phyloP scores from a whole-genome alignment of 2,113 vertebrate genomes.

The Zosterops pallidus region DNA sequence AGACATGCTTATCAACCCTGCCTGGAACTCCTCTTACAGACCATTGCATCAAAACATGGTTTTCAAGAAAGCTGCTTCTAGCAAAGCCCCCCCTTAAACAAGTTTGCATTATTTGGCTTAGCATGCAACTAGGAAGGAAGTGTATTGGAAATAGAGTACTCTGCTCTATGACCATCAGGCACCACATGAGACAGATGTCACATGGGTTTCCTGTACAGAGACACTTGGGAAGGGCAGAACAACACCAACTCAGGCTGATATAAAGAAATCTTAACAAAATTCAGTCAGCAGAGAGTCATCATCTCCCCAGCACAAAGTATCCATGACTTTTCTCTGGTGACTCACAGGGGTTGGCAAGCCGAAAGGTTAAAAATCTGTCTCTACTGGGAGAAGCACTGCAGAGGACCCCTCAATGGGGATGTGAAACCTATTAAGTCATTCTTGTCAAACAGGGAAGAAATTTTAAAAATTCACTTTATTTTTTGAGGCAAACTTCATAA shows the following conservation, averaged over 20 bases:
- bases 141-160: rapidly evolving
- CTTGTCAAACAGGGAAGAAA: neutral
- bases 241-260: neutral
- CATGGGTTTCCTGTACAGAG: neutral
- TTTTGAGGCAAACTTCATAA: neutral
- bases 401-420: neutral
- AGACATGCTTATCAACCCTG: neutral
- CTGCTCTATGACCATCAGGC: neutral
- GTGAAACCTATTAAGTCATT: neutral
- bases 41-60: neutral
- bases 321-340: neutral
- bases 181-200: neutral
- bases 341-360: neutral
- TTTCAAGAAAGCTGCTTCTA: neutral
- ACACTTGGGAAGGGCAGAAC: neutral
- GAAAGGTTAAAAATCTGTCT: neutral
- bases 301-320: neutral
- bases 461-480: neutral
- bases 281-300: neutral
- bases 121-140: neutral
- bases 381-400: neutral
- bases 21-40: neutral
- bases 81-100: neutral
- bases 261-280: neutral
- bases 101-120: neutral